Evolutionary conservation across 2,113 vertebrate species (phyloP).

Genomic region (Cyanistes caeruleus): DNA sequence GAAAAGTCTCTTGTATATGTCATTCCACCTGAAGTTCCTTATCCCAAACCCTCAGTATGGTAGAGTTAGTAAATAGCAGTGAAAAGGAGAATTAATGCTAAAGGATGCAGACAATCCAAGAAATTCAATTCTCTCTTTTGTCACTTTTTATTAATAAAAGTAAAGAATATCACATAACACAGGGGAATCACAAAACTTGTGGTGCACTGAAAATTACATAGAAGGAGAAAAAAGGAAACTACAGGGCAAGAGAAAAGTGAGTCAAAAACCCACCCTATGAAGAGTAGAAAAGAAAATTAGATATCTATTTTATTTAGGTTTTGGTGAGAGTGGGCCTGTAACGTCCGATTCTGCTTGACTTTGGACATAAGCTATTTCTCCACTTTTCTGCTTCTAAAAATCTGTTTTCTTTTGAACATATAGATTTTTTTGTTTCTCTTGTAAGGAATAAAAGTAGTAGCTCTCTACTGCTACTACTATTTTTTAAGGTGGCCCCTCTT

Average conservation of each 20-base stretch:
- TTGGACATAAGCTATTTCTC: background rate
- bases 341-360: background rate
- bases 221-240: background rate
- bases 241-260: background rate
- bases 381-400: background rate
- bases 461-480: background rate
- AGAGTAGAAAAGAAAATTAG: background rate
- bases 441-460: too few relatives aligned
- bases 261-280: background rate
- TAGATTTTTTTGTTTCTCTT: background rate
- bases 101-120: background rate
- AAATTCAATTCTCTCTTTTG: background rate
- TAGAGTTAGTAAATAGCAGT: background rate
- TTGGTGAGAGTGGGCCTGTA: fast-evolving
- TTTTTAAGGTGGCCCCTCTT: background rate
- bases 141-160: background rate
- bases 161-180: background rate
- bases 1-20: background rate
- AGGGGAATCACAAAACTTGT: background rate
- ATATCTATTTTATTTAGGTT: background rate
- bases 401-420: background rate
- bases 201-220: background rate
- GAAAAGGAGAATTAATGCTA: background rate
- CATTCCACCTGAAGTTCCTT: background rate
- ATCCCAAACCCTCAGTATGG: background rate